phyloP scores from a whole-genome alignment of 2,888 invertebrate genomes.

The Teleiodes luculella region DNA sequence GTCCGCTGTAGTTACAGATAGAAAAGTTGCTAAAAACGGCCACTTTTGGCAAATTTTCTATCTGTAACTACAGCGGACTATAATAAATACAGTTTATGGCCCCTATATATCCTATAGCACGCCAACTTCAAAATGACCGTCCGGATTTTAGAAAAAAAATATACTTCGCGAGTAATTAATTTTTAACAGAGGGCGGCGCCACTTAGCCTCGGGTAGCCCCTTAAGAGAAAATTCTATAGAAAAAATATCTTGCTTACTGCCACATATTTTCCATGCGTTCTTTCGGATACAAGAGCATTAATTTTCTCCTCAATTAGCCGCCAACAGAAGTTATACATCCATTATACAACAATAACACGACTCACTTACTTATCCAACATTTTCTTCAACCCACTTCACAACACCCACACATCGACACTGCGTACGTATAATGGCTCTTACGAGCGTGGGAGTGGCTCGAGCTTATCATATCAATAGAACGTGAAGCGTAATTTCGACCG shows the following conservation, averaged over 20 bases:
- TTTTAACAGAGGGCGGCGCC: no score
- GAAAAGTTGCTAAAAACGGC: no score
- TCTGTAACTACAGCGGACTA: no score
- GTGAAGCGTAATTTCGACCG: slow-evolving; percentile 37
- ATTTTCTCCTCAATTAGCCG: slow-evolving; percentile 5
- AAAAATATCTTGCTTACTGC: neutral
- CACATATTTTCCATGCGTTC: neutral
- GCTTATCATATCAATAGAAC: slow-evolving; percentile 20
- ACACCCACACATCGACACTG: slow-evolving; percentile 3
- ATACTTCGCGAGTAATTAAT: no score
- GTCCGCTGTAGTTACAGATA: no score
- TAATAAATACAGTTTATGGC: no score
- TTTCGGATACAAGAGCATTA: no score
- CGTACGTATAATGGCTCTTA: neutral
- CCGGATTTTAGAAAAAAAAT: no score
- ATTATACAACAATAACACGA: slow-evolving; percentile 14
- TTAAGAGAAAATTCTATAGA: neutral
- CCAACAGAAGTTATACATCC: slow-evolving; percentile 2
- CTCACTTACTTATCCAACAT: slow-evolving; percentile 2
- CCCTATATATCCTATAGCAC: no score
- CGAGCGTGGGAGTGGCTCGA: slow-evolving; percentile 1
- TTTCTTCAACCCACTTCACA: slow-evolving; percentile 17
- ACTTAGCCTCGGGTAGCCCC: neutral
- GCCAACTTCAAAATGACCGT: no score
- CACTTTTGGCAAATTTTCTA: no score